These are phyloP conservation scores for Daptonema setosum DNA, from an alignment of 2,888 invertebrate species.

Conservation along the genomic window DNA sequence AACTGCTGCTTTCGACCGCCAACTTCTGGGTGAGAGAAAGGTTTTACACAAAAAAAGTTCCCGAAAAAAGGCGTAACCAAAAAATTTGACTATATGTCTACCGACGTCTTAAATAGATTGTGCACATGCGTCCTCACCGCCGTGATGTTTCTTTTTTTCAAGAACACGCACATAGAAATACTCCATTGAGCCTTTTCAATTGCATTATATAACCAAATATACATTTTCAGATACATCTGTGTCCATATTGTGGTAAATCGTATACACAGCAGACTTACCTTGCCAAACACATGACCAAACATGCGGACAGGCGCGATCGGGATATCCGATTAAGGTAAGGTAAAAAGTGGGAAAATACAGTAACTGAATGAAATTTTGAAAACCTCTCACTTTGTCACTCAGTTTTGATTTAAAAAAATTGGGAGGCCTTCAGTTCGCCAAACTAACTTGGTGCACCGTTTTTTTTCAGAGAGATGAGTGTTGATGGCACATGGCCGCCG, in stretches of 20 bases:
- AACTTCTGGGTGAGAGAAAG: too few relatives aligned
- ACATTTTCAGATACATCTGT: conserved; percentile 57
- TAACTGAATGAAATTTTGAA: background rate
- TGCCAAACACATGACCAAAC: conserved; percentile 98
- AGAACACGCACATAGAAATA: too few relatives aligned
- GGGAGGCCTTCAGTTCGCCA: background rate
- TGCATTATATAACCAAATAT: too few relatives aligned
- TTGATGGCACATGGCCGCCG: background rate
- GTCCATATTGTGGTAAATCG: conserved; percentile 95
- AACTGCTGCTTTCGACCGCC: too few relatives aligned
- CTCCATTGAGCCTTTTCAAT: too few relatives aligned
- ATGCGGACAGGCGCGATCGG: conserved; percentile 31
- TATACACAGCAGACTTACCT: conserved; percentile 98
- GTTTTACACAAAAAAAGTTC: too few relatives aligned
- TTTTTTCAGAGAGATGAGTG: background rate
- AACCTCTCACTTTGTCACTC: background rate
- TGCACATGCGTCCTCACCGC: too few relatives aligned
- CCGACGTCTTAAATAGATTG: too few relatives aligned
- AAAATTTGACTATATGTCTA: too few relatives aligned
- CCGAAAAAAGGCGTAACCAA: too few relatives aligned
- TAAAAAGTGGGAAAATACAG: background rate
- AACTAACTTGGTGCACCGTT: background rate
- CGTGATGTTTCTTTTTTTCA: too few relatives aligned
- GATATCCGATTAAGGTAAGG: background rate
- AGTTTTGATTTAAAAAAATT: background rate